Evolutionary conservation across 2,797 vertebrate species (phyloP).

Genomic region (Leuciscus waleckii): DNA sequence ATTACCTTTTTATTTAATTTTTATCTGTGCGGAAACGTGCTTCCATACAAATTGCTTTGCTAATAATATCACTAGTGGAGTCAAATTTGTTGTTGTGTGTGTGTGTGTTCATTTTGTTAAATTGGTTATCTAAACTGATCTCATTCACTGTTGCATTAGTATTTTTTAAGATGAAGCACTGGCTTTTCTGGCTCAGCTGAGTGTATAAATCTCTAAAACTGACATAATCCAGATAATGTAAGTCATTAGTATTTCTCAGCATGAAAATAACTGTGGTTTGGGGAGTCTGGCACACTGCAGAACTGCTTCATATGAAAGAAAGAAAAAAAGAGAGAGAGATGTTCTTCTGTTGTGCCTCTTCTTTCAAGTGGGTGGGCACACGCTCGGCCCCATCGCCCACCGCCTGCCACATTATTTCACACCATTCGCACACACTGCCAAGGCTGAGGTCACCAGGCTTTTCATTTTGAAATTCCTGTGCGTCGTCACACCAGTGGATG

Average conservation of each 20-base stretch:
- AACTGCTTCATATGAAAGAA: slow-evolving; percentile 7
- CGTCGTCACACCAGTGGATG: slow-evolving; percentile 12
- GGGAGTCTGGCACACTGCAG: slow-evolving; percentile 22
- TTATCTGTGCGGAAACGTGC: neutral
- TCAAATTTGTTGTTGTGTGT: neutral
- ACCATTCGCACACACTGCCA: slow-evolving; percentile 37
- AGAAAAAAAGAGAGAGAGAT: neutral
- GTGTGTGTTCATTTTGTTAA: neutral
- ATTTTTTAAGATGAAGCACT: neutral
- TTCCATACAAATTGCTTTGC: neutral
- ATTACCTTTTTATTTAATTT: neutral
- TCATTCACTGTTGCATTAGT: slow-evolving; percentile 11
- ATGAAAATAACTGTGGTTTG: slow-evolving; percentile 15
- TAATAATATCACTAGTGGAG: neutral
- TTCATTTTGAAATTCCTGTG: slow-evolving; percentile 39
- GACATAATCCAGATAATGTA: slow-evolving; percentile 35
- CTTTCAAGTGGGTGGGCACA: slow-evolving; percentile 42
- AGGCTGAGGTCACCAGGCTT: slow-evolving; percentile 50
- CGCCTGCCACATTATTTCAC: slow-evolving; percentile 34
- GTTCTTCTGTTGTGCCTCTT: slow-evolving; percentile 31
- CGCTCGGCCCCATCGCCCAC: slow-evolving; percentile 39
- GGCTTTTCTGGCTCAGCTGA: neutral
- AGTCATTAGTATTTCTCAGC: slow-evolving; percentile 27
- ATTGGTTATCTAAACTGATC: neutral
- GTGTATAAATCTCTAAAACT: slow-evolving; percentile 9